phyloP scores from a whole-genome alignment of 2,888 invertebrate genomes.

The Eueremaeus valkanovi region DNA sequence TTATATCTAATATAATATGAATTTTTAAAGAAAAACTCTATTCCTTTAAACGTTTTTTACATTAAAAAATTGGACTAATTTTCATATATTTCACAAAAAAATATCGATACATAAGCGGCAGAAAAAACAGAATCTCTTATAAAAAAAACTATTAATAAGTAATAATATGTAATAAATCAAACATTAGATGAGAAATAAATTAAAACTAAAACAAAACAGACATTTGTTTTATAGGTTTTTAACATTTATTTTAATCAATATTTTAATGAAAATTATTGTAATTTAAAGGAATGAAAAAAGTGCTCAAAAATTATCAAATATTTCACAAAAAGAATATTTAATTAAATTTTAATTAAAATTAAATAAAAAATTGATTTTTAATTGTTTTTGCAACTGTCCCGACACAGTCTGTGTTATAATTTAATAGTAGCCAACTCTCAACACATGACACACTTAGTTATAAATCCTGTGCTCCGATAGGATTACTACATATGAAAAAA shows the following conservation, averaged over 20 bases:
- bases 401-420: neutral
- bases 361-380: neutral
- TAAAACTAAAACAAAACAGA: neutral
- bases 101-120: neutral
- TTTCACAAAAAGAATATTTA: no score
- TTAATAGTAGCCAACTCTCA: neutral
- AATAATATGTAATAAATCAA: no score
- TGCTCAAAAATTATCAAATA: neutral
- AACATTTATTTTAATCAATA: neutral
- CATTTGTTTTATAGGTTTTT: neutral
- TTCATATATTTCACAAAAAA: neutral
- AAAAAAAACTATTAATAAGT: no score
- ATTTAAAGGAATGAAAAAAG: neutral
- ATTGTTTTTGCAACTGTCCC: neutral
- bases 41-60: neutral
- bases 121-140: neutral
- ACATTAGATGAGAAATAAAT: no score
- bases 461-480: constrained; percentile 18
- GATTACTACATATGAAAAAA: constrained; percentile 14
- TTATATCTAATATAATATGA: neutral
- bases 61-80: neutral
- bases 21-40: neutral
- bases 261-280: neutral
- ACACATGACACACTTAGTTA: neutral
- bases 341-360: no score